phyloP scores from a whole-genome alignment of 2,113 vertebrate genomes.

The Cacatua alba region DNA sequence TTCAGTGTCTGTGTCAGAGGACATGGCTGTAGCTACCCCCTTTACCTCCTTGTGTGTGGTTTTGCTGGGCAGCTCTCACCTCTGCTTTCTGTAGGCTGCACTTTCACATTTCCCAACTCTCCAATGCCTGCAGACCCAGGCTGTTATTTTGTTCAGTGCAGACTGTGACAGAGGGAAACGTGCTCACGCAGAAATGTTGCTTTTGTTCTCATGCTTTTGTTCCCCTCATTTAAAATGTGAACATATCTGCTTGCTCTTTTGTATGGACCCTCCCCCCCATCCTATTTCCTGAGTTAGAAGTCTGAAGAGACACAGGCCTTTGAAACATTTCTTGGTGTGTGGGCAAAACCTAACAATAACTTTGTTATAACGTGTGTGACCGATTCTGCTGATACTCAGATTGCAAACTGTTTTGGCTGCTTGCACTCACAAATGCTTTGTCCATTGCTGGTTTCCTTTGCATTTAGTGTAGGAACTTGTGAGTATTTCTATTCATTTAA shows the following conservation, averaged over 20 bases:
- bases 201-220: conserved; percentile 21
- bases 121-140: neutral
- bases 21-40: neutral
- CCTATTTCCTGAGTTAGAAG: conserved; percentile 13
- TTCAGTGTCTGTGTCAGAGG: neutral
- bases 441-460: conserved; percentile 4
- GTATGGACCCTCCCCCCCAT: neutral
- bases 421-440: neutral
- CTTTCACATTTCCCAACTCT: neutral
- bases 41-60: neutral
- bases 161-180: neutral
- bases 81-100: neutral
- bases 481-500: neutral
- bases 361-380: neutral
- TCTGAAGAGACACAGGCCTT: conserved; percentile 8
- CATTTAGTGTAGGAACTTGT: neutral
- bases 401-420: neutral
- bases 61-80: neutral
- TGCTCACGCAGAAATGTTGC: neutral
- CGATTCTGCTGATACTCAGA: neutral
- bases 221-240: neutral
- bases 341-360: conserved; percentile 17
- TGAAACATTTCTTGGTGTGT: conserved; percentile 26
- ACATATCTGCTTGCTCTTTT: neutral
- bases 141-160: neutral